Conservation (phyloP, 2,113 vertebrate genomes). For the Melanerpes formicivorus region DNA sequence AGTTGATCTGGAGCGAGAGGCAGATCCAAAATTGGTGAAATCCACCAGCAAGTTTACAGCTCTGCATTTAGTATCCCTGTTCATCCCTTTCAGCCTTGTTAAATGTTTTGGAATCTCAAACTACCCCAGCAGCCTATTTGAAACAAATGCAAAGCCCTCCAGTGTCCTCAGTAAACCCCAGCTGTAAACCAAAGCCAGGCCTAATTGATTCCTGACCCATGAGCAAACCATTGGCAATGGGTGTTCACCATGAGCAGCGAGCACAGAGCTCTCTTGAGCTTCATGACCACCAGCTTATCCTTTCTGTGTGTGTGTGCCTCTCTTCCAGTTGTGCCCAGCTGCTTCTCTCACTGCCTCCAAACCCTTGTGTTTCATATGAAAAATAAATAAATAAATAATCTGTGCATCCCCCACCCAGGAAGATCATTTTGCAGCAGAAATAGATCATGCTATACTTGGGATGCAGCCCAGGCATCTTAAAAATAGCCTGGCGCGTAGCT, state of each 20-base stretch:
- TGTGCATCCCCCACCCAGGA: constrained; percentile 65
- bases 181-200: constrained; percentile 27
- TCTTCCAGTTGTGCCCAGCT: constrained; percentile 10
- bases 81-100: constrained; percentile 4
- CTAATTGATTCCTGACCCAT: neutral
- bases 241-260: rapidly evolving
- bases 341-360: constrained; percentile 34
- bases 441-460: constrained; percentile 72
- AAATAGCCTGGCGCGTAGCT: constrained; percentile 69
- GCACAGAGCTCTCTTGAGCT: neutral
- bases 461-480: constrained; percentile 66
- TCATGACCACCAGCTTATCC: neutral
- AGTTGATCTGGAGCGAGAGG: neutral
- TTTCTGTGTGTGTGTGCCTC: neutral
- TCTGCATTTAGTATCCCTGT: constrained; percentile 37
- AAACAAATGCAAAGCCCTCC: constrained; percentile 22
- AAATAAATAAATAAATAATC: constrained; percentile 51
- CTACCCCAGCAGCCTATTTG: constrained; percentile 12
- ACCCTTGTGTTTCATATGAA: constrained; percentile 39
- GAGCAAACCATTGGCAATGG: constrained; percentile 8
- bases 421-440: constrained; percentile 73
- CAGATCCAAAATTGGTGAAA: neutral
- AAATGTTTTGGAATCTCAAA: constrained; percentile 41
- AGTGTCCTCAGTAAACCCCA: constrained; percentile 21
- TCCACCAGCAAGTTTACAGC: neutral